Base-by-base conservation (phyloP, 2,113 vertebrate genomes). In the Chloropsis cyanopogon region DNA sequence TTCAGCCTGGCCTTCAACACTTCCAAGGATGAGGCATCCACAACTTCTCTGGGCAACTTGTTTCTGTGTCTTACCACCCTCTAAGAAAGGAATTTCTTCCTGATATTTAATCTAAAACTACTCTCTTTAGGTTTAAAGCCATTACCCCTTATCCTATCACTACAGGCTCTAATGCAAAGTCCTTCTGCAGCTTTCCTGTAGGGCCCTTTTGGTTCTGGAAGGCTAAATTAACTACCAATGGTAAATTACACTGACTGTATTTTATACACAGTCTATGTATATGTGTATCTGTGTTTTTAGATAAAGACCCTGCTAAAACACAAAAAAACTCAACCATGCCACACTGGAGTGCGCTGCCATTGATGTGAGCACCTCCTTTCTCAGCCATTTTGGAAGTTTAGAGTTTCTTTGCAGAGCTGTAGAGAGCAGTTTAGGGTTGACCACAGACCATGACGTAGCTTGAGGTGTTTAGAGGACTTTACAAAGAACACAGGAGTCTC, bases 301-400 rank as follows among this genome's bases (percentile, higher is more conserved):
- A 37, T 64, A 8, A 72, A 78, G 37, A 53, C 20, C 9, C 25
- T 64, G 7, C 23, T 41, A 60, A 85, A 93, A 52, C 37, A 85
- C 31, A 9, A 47, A 23, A 92, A 81, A 91, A 82, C 9, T 60
- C 79, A 64, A 77, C 42, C 25, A 52, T 64, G 18, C 28, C 25
- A 12, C 24, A 44, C 5, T 29, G 52, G 8, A 76, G 25, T 1
- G 0, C 18, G 14, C 11, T 2, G 1, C 28, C 3, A 0, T 25
- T 87, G 37, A 37, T 3, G 1, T 1, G 1, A 79, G 28, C 37
- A 31, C 10, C 10, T 37, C 11, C 44, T 72, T 75, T 39, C 73
- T 64, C 44, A 79, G 44, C 31, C 73, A 7, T 68, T 78, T 71
- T 54, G 65, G 56, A 77, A 86, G 41, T 41, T 68, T 52, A 42